Evolutionary conservation across 2,888 invertebrate genomes (phyloP), one percentile per base, ranked within the genome.

Genomic region (Drosophila longiperda): DNA sequence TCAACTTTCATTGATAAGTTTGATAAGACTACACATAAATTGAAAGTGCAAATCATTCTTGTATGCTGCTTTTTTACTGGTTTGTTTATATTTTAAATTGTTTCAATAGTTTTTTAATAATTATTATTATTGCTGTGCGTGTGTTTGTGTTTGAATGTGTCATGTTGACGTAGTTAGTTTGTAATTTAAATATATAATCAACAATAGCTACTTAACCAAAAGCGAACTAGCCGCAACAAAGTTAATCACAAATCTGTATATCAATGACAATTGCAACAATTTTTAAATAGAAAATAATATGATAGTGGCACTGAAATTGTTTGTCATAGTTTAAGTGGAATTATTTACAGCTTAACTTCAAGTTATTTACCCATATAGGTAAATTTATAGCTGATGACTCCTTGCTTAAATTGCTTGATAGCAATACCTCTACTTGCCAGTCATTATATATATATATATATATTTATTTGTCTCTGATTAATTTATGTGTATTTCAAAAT

Each of bases 21-120:
- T 20, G 17, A 26, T 34, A 36, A 32, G 33, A 15, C 15, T 8
- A n/a, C 9, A 66, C 12, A 9, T 7, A 4, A 17, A 57, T 15
- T n/a, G 38, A 40, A 45, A 40, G 34, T 15, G 36, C 48, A 45
- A 23, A 26, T 45, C 8, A 33, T 67, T 52, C 26, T 33, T 3
- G 2, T 48, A 12, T 49, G 15, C 40, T 15, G 59, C 66, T 64
- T 33, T 50, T 65, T 29, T 50, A 32, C 33, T 58, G 12, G 3
- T 42, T 70, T 81, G 63, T 72, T 83, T 74, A 66, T 81, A 61
- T 57, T 63, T 34, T 9, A 52, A 76, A 78, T 73, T 73, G 40
- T 69, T 82, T 62, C 53, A 65, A 62, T 62, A 58, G 54, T 67
- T 78, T 74, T 63, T 88, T 75, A 64, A 69, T 48, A 80, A 68